Base-by-base conservation (phyloP, 2,797 vertebrate species). In the Neomorphus geoffroyi region DNA sequence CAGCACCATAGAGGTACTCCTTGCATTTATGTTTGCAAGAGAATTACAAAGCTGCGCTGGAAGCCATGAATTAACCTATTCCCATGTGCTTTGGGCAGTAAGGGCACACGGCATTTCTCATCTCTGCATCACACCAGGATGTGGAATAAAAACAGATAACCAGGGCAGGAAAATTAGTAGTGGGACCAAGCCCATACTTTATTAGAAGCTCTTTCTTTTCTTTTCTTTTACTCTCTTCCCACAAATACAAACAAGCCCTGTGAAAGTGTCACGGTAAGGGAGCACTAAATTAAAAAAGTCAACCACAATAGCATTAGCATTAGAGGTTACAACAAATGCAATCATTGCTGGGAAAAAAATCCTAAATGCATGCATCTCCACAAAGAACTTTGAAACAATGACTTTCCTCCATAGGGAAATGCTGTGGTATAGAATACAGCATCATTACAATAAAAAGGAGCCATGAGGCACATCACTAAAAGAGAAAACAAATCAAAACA, bases 331-430 rank as follows among this genome's bases (percentile, higher is more conserved):
- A 96, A 94, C 91, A 95, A 97, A 96, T 81, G 62, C 80, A 93
- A 94, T 93, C 94, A 93, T 80, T 94, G 88, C 39, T 94, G 93
- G 93, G 94, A 94, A 96, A 90, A 90, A 97, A 97, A 95, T 77
- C 87, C 93, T 97, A 97, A 97, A 94, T 87, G 92, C 96, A 75
- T 65, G 86, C 91, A 95, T 95, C 95, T 97, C 95, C 84, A 96
- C 96, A 97, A 97, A 98, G 97, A 97, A 94, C 89, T 96, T 88
- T 3, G 94, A 97, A 97, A 98, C 97, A 97, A 95, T 96, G 96
- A 94, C 95, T 96, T 92, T 81, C 84, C 83, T 97, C 97, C 95
- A 65, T 70, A 91, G 97, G 96, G 96, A 97, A 97, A 96, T 91
- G 87, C 86, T 96, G 92, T 83, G 94, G 96, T 97, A 97, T 97